A percentile compares a stretch with the other conserved stretches of the same genome.
These are phyloP conservation scores for Oxygymnocypris stewartii DNA, from an alignment of 2,113 vertebrate genomes.

Conservation along the genomic window DNA sequence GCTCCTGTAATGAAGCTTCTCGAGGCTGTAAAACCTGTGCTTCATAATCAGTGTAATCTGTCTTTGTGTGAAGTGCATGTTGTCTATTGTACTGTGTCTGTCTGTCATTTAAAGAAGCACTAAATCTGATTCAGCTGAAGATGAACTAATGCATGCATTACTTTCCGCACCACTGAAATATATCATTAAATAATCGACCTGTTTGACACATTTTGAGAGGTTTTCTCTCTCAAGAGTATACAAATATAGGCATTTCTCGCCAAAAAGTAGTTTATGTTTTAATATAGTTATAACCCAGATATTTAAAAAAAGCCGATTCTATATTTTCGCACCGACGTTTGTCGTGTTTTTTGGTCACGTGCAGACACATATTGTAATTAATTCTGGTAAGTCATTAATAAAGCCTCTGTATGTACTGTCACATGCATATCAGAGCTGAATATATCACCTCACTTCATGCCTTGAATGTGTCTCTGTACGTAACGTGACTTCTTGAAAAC, in stretches of 20 bases:
- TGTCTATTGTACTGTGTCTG: neutral
- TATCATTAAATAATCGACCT: neutral
- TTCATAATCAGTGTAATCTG: neutral
- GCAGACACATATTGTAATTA: neutral
- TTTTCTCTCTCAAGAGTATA: neutral
- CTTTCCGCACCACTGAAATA: neutral
- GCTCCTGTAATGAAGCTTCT: neutral
- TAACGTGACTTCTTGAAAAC: slow-evolving; percentile 79
- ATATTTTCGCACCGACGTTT: neutral
- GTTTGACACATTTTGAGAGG: neutral
- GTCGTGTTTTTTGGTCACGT: neutral
- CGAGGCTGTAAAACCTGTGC: neutral
- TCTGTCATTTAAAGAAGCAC: neutral
- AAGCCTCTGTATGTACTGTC: neutral
- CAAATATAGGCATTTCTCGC: neutral
- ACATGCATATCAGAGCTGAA: neutral
- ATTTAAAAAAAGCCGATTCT: neutral
- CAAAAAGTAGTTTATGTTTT: too few relatives aligned
- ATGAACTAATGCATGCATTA: neutral
- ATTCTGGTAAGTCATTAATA: neutral
- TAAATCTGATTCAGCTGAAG: neutral
- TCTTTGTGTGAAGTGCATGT: neutral
- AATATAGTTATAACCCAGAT: too few relatives aligned
- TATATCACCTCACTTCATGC: neutral
- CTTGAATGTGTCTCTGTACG: neutral